Conservation (phyloP, 2,797 vertebrate species). For the Alauda arvensis region DNA sequence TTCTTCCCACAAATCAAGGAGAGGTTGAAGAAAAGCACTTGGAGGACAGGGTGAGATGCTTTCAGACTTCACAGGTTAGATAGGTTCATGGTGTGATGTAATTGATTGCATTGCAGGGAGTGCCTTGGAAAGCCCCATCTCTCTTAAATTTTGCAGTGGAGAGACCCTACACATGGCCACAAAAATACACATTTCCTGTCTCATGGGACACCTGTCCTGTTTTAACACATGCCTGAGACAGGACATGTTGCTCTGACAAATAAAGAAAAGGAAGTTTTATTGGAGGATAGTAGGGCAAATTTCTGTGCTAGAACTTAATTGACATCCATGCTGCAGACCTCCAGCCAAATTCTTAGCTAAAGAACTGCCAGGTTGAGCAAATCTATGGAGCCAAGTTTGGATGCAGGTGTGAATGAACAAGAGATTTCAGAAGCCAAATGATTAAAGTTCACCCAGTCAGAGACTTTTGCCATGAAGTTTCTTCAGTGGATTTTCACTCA, state of each 20-base stretch:
- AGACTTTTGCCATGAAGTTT: not conserved
- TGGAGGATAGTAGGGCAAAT: not conserved
- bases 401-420: not conserved
- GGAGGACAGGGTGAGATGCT: not conserved
- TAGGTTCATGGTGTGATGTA: not conserved
- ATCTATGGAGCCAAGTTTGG: not conserved
- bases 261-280: not conserved
- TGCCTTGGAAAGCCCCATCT: not conserved
- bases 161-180: not conserved
- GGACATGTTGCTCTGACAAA: not conserved
- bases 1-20: not conserved
- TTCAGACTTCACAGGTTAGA: not conserved
- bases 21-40: not conserved
- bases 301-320: not conserved
- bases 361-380: not conserved
- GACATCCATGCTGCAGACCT: not conserved
- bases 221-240: not conserved
- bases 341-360: not conserved
- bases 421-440: not conserved
- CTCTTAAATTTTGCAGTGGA: not conserved
- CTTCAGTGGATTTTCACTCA: not conserved
- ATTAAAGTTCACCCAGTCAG: not conserved
- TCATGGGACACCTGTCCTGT: rapidly evolving
- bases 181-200: not conserved
- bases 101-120: not conserved